Percentiles rank a stretch among this genome's conserved stretches.
phyloP scores from a whole-genome alignment of 2,888 invertebrate species.

The Lasioglossum oenotherae region DNA sequence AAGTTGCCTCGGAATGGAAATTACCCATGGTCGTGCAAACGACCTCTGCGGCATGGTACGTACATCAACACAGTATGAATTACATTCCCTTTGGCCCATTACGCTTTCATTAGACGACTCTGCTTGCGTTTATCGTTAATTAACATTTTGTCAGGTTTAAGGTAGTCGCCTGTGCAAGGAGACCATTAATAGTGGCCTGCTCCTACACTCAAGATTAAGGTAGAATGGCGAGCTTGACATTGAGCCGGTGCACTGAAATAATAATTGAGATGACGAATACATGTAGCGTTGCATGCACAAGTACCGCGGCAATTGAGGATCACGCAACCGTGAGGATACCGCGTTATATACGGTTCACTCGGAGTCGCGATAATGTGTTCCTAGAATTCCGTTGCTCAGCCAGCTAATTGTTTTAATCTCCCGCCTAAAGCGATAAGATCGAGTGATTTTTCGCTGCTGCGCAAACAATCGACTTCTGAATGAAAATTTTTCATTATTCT shows the following conservation, averaged over 20 bases:
- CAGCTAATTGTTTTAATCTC: not conserved
- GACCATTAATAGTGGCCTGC: constrained; percentile 23
- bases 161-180: not conserved
- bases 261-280: constrained; percentile 49
- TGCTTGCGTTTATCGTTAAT: constrained; percentile 39
- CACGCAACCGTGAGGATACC: constrained; percentile 41
- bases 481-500: not conserved
- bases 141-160: constrained; percentile 41
- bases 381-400: constrained; percentile 17
- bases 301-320: constrained; percentile 34
- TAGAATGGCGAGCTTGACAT: constrained; percentile 44
- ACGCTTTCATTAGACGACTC: constrained; percentile 38
- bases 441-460: not conserved
- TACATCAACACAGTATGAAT: constrained; percentile 28
- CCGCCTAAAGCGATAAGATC: not conserved
- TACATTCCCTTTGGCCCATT: constrained; percentile 34
- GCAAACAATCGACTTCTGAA: not conserved
- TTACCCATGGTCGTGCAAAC: constrained; percentile 26
- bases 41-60: constrained; percentile 16
- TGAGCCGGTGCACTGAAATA: constrained; percentile 40
- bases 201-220: constrained; percentile 10
- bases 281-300: constrained; percentile 34
- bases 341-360: constrained; percentile 22
- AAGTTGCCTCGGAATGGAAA: constrained; percentile 31
- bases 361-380: constrained; percentile 28